A percentile compares a stretch with the other conserved stretches of the same genome.
These are phyloP conservation scores for Metacarcinus magister DNA, from an alignment of 2,888 invertebrate species.

Conservation along the genomic window DNA sequence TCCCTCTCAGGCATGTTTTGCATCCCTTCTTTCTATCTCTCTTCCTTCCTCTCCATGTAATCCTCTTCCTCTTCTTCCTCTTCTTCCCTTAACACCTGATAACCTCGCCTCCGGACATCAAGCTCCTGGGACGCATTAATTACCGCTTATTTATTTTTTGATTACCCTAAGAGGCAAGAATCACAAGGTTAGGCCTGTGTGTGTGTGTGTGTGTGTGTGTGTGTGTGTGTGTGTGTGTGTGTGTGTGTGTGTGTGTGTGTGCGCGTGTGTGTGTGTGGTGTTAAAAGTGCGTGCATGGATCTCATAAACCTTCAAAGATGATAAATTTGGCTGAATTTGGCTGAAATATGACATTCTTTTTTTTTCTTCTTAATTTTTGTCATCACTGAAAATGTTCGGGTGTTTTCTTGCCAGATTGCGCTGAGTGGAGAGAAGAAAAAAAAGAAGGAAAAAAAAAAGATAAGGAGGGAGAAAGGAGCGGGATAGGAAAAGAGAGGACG, in stretches of 20 bases:
- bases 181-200: not conserved
- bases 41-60: not conserved
- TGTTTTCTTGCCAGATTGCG: not conserved
- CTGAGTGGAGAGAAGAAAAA: not conserved
- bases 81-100: not conserved
- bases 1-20: too few species aligned
- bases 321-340: not conserved
- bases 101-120: not conserved
- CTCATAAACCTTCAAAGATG: not conserved
- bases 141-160: not conserved
- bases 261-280: not conserved
- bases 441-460: too few species aligned
- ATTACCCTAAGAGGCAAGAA: not conserved
- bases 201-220: slow-evolving; percentile 10
- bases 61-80: not conserved
- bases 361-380: not conserved
- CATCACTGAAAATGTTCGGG: not conserved
- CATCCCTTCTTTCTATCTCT: not conserved
- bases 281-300: not conserved
- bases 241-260: slow-evolving; percentile 28
- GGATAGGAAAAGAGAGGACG: too few species aligned
- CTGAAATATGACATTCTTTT: not conserved
- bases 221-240: slow-evolving; percentile 32
- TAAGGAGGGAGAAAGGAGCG: not conserved
- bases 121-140: not conserved